Conservation (phyloP, 1,140 invertebrate species). For the Mamestra configurata region DNA sequence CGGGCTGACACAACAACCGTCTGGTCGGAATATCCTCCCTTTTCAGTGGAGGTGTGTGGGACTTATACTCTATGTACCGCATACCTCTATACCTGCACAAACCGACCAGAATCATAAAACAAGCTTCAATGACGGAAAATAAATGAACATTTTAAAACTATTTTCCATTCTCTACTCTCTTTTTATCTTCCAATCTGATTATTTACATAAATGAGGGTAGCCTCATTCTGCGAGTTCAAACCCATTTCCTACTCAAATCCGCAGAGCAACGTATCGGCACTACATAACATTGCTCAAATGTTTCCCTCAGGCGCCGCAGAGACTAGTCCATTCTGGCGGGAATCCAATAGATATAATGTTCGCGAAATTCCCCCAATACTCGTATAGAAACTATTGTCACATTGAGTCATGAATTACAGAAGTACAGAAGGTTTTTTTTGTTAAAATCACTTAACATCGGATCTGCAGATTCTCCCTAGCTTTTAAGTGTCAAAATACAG, state of each 20-base stretch:
- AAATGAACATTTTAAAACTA: no score
- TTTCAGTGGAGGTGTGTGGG: no score
- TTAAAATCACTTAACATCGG: no score
- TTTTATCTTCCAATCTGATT: not conserved
- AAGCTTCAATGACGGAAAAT: no score
- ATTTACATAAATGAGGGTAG: not conserved
- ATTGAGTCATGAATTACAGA: not conserved
- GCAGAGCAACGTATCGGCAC: slow-evolving; percentile 13
- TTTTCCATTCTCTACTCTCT: no score
- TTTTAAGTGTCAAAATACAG: no score
- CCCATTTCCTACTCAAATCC: not conserved
- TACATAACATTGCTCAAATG: slow-evolving; percentile 32
- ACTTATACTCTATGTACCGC: no score
- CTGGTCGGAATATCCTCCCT: no score
- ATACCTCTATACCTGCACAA: no score
- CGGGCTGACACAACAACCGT: no score
- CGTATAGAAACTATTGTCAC: not conserved
- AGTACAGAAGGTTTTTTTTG: not conserved
- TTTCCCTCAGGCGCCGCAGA: slow-evolving; percentile 9
- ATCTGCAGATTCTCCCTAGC: no score
- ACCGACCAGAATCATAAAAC: no score
- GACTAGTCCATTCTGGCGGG: slow-evolving; percentile 35
- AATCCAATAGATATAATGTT: slow-evolving; percentile 32
- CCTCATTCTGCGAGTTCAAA: not conserved
- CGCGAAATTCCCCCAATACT: slow-evolving; percentile 8